Evolutionary conservation across 2,888 invertebrate species (phyloP).

Genomic region (Myopa testacea): DNA sequence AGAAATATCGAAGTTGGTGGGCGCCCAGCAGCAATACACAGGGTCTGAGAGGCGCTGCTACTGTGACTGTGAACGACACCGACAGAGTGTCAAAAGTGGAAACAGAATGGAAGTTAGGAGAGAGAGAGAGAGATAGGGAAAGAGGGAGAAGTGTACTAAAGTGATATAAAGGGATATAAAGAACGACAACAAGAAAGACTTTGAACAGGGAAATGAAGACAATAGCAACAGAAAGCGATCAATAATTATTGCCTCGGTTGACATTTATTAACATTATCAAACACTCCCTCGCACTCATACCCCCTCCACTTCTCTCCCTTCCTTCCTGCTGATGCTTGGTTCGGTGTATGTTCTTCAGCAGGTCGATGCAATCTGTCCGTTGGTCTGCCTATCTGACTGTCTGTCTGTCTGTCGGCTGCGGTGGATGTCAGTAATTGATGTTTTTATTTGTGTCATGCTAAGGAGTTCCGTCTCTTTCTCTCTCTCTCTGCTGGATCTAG

Average conservation of each 20-base stretch:
- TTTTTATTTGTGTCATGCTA: conserved; percentile 26
- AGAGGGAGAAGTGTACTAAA: conserved; percentile 1
- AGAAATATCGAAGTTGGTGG: conserved; percentile 62
- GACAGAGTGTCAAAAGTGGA: conserved; percentile 46
- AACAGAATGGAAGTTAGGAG: conserved; percentile 24
- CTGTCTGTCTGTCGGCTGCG: conserved; percentile 19
- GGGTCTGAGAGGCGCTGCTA: conserved; percentile 44
- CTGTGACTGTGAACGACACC: conserved; percentile 49
- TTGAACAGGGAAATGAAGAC: conserved; percentile 31
- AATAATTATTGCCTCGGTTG: conserved; percentile 50
- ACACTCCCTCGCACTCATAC: not conserved
- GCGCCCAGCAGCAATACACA: conserved; percentile 37
- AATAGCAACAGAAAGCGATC: conserved; percentile 49
- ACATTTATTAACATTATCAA: conserved; percentile 39
- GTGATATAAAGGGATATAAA: conserved; percentile 5
- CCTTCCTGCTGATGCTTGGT: not conserved
- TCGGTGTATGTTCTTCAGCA: not conserved
- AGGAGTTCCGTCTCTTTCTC: not conserved
- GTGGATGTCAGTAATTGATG: conserved; percentile 33
- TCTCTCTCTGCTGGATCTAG: not conserved
- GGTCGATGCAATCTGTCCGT: not conserved
- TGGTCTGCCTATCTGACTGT: conserved; percentile 10
- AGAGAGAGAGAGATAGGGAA: conserved; percentile 25
- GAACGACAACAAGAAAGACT: conserved; percentile 18
- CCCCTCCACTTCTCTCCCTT: not conserved